Conservation (phyloP, 2,797 vertebrate genomes). For the Pygocentrus nattereri region DNA sequence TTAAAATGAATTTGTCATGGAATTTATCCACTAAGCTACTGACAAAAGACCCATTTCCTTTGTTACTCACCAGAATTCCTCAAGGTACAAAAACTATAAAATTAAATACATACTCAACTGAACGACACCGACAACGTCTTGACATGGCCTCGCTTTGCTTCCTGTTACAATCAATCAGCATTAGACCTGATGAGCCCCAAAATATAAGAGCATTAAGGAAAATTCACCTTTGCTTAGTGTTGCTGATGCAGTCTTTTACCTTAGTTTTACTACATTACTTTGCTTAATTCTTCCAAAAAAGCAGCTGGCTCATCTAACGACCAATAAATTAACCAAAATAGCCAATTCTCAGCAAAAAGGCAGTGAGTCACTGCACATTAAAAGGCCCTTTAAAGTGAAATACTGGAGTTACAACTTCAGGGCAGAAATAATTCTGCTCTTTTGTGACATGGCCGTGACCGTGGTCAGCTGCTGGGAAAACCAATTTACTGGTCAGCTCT, state of each 20-base stretch:
- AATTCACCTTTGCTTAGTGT: background rate
- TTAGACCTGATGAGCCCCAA: background rate
- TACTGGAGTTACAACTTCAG: background rate
- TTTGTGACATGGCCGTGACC: background rate
- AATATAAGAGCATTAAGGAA: background rate
- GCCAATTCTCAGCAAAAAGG: background rate
- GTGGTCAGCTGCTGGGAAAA: constrained; percentile 19
- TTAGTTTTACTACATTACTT: background rate
- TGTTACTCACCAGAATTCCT: background rate
- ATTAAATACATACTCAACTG: background rate
- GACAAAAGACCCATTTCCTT: background rate
- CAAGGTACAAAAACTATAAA: background rate
- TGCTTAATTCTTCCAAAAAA: constrained; percentile 8
- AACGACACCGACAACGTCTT: too few relatives aligned
- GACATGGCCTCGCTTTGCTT: background rate
- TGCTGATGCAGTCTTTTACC: constrained; percentile 15
- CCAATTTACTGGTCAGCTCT: constrained; percentile 21
- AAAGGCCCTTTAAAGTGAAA: background rate
- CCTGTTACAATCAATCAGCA: background rate
- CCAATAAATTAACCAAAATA: background rate
- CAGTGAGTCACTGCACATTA: background rate
- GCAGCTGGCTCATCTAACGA: background rate
- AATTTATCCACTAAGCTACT: too few relatives aligned
- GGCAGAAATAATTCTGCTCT: constrained; percentile 5
- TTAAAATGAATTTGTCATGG: background rate